Percentiles rank a stretch among this genome's conserved stretches.
Conservation (phyloP, 2,888 invertebrate species). For the Iselma pallidipennis region DNA sequence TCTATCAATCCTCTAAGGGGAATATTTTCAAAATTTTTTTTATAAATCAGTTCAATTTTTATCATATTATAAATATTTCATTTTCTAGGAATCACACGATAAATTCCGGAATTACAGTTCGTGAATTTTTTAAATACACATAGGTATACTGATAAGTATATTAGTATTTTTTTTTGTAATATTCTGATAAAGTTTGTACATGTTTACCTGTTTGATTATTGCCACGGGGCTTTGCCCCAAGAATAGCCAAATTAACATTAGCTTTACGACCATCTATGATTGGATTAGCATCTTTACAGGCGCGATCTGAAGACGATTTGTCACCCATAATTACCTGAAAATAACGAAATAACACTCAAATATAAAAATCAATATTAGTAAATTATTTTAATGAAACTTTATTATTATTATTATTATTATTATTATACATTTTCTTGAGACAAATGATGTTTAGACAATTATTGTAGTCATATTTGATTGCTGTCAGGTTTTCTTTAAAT, state of each 20-base stretch:
- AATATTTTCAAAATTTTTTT: not conserved
- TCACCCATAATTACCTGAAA: slow-evolving; percentile 98
- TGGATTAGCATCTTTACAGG: slow-evolving; percentile 97
- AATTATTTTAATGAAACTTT: slow-evolving; percentile 1
- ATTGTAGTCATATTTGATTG: not conserved
- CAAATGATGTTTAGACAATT: not conserved
- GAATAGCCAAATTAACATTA: slow-evolving; percentile 95
- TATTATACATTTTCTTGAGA: too few species aligned
- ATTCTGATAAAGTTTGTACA: not conserved
- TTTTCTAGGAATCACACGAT: not conserved
- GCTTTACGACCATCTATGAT: slow-evolving; percentile 98
- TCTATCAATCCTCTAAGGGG: not conserved
- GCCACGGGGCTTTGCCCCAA: slow-evolving; percentile 95
- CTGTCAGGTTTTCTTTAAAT: not conserved
- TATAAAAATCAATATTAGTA: not conserved
- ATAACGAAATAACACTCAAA: slow-evolving; percentile 15
- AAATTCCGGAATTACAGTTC: not conserved
- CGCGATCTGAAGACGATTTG: slow-evolving; percentile 89
- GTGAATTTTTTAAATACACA: not conserved
- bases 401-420: too few species aligned
- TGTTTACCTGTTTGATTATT: slow-evolving; percentile 78
- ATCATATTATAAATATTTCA: not conserved
- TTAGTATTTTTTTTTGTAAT: not conserved
- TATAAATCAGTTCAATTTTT: not conserved
- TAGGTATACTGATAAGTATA: not conserved